These are phyloP conservation scores for Nasua narica DNA, from an alignment of 2,797 vertebrate genomes.

Conservation along the genomic window DNA sequence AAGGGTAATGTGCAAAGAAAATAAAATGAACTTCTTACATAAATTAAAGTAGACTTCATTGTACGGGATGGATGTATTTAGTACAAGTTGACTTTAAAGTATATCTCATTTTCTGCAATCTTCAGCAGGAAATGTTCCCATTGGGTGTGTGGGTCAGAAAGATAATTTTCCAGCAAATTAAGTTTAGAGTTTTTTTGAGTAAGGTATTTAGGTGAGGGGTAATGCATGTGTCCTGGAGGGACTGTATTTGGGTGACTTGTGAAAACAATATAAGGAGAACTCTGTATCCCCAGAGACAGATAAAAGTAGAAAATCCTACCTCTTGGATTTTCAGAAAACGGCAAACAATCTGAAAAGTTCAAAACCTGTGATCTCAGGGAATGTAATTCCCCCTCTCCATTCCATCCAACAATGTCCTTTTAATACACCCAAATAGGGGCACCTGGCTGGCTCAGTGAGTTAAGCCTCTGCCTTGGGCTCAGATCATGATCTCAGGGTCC, in stretches of 20 bases:
- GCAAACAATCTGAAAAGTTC: neutral
- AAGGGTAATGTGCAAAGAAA: neutral
- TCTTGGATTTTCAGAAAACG: neutral
- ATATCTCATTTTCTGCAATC: neutral
- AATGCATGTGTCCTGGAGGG: neutral
- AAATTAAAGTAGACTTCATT: neutral
- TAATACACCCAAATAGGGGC: neutral
- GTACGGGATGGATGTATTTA: neutral
- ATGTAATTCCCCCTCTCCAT: neutral
- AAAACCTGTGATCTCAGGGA: neutral
- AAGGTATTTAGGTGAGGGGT: neutral
- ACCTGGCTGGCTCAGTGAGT: too few relatives aligned
- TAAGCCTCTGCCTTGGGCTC: too few relatives aligned
- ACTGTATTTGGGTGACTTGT: neutral
- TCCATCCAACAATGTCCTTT: neutral
- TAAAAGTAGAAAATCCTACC: neutral
- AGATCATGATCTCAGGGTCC: too few relatives aligned
- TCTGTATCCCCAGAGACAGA: neutral
- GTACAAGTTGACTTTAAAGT: neutral
- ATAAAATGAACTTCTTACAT: neutral
- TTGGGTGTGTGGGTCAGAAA: neutral
- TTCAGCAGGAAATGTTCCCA: neutral
- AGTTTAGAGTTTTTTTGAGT: neutral
- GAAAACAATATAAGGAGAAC: neutral
- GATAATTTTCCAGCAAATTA: neutral